Evolutionary conservation across 1,140 invertebrate genomes (phyloP).

Genomic region (Brachionus sp.): DNA sequence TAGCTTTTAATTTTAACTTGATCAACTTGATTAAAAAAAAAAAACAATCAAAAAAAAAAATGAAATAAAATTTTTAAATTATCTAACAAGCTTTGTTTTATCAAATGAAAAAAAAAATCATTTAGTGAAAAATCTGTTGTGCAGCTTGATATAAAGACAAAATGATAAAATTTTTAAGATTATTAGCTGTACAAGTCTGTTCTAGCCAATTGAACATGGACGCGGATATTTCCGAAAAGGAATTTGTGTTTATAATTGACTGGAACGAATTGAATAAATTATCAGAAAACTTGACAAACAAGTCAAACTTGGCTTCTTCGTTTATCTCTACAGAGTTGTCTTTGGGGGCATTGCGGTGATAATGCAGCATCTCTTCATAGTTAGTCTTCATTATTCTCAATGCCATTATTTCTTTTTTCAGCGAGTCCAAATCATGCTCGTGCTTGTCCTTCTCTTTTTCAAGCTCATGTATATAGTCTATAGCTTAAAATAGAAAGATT

Average conservation of each 20-base stretch:
- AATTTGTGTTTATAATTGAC: conserved; percentile 37
- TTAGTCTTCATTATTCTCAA: conserved; percentile 37
- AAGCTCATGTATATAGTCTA: conserved; percentile 36
- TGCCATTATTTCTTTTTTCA: conserved; percentile 38
- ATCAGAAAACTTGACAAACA: conserved; percentile 45
- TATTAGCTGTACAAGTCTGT: conserved; percentile 21
- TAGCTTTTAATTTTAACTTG: too few species aligned
- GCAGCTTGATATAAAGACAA: conserved; percentile 36
- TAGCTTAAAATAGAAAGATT: conserved; percentile 35
- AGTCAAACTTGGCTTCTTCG: conserved; percentile 31
- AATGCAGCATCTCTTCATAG: conserved; percentile 37
- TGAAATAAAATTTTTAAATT: too few species aligned
- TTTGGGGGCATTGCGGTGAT: conserved; percentile 38
- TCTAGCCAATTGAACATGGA: conserved; percentile 45
- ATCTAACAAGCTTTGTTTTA: too few species aligned
- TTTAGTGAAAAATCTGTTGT: conserved; percentile 23
- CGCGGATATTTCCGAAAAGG: conserved; percentile 22
- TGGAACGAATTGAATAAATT: conserved; percentile 43
- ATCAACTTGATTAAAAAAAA: too few species aligned
- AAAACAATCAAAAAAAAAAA: too few species aligned
- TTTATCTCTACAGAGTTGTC: conserved; percentile 42
- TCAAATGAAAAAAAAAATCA: neutral
- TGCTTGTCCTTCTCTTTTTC: conserved; percentile 45
- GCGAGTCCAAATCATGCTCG: conserved; percentile 27
- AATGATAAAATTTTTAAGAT: conserved; percentile 40